Percentiles rank a stretch among this genome's conserved stretches.
phyloP scores from a whole-genome alignment of 2,888 invertebrate genomes.

The Cloeon dipterum region DNA sequence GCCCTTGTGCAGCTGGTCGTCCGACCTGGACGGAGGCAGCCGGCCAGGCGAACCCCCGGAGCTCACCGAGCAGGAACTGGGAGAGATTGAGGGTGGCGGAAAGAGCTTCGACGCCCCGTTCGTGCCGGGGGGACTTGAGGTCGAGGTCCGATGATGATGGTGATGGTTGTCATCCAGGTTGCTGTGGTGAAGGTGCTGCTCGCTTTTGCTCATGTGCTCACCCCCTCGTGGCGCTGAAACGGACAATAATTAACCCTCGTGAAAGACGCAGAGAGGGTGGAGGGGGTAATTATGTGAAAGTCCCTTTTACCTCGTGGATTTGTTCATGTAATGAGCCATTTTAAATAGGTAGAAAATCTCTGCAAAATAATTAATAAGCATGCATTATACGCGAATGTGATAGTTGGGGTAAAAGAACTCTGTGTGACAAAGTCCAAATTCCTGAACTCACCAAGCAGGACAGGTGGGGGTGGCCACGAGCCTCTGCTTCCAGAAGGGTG shows the following conservation, averaged over 20 bases:
- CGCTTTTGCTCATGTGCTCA: slow-evolving; percentile 46
- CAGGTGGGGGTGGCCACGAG: slow-evolving; percentile 38
- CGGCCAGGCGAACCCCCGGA: slow-evolving; percentile 16
- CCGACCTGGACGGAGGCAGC: slow-evolving; percentile 54
- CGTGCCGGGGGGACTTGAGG: too few species aligned
- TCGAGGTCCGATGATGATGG: slow-evolving; percentile 15
- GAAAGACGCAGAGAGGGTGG: slow-evolving; percentile 15
- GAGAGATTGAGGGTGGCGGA: slow-evolving; percentile 9
- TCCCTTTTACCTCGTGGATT: too few species aligned
- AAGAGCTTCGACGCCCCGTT: not conserved
- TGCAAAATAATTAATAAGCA: too few species aligned
- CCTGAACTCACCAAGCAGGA: slow-evolving; percentile 1
- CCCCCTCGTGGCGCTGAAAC: slow-evolving; percentile 2
- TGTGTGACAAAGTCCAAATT: too few species aligned
- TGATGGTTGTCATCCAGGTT: slow-evolving; percentile 15
- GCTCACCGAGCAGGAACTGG: slow-evolving; percentile 18
- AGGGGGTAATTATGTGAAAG: slow-evolving; percentile 27
- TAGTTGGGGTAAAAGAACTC: too few species aligned
- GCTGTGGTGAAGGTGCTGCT: slow-evolving; percentile 33
- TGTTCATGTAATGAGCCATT: too few species aligned
- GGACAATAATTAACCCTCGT: not conserved
- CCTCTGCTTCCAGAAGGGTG: slow-evolving; percentile 35
- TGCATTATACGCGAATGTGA: too few species aligned
- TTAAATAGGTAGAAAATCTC: too few species aligned
- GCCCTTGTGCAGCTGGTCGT: slow-evolving; percentile 35